Evolutionary conservation across 1,140 invertebrate species (phyloP), one percentile per base, ranked within the genome.

Genomic region (Drosophila auraria): DNA sequence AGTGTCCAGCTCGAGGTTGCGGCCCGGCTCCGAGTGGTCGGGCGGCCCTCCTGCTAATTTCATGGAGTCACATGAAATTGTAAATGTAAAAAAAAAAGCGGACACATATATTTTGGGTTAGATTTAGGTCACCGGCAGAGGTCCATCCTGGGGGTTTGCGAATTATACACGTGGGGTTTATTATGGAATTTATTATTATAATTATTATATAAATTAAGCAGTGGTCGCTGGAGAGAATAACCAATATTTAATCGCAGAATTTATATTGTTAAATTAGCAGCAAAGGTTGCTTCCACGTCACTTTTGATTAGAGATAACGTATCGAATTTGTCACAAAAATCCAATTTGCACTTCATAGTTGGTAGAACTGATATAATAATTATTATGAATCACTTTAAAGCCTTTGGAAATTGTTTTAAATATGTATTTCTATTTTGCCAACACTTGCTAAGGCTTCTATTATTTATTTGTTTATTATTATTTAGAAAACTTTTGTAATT

Each of bases 21-120:
- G 59, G 20, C 44, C 17, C 25, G 44, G 25, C 9, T 54, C 33
- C 49, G 7, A 17, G 51, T 25, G 33, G 8, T 25, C 47, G 49
- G 17, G 23, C 36, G 23, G 36, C 8, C 36, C 27, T 54, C 47
- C 36, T 36, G 17, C 33, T 40, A 62, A 57, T 78, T 78, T 78
- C 57, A 78, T 76, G 60, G 47, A 54, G 51, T 57, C 58, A 61
- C 50, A 69, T 78, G 51, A 62, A 69, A 78, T 76, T 51, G 62
- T 25, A 78, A 25, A 54, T 57, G 45, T 53, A 69, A 36, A 65
- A 51, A 27, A 27, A 70, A 71, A 70, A 53, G 30, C 33, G 70
- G 14, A 59, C 71, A 61, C 63, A 38, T 33, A 33, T 8, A 20
- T 38, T 9, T 33, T 7, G 23, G 30, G 49, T 72, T 74, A 74